Evolutionary conservation across 2,797 vertebrate species (phyloP), one percentile per base, ranked within the genome.

Genomic region (Pampus argenteus): DNA sequence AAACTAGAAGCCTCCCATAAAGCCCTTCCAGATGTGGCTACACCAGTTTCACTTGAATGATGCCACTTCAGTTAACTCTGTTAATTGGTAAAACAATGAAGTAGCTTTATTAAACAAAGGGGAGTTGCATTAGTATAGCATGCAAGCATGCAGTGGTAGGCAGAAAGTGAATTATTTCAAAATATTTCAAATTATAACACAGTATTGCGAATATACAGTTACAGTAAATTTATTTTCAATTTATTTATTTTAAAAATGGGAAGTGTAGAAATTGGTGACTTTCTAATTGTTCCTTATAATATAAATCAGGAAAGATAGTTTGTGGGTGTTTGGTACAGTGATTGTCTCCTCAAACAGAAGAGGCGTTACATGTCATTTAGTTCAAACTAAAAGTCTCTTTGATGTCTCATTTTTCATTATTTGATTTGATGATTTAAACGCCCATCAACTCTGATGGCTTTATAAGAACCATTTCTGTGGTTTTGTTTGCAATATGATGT

Each of bases 21-120:
- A 94, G 74, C 61, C 84, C 83, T 93, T 91, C 91, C 93, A 95
- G 93, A 94, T 95, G 93, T 91, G 81, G 55, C 47, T 40, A 80
- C 83, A 85, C 89, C 79, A 65, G 57, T 85, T 82, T 73, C 28
- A 58, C 26, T 67, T 65, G 58, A 82, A 62, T 45, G 49, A 83
- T 23, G 60, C 45, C 66, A 49, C 61, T 52, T 5, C 10, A 28
- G 9, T 14, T 8, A 28, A 78, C 36, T 47, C 26, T 56, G 26
- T 38, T 34, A 38, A n/a, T n/a, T n/a, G n/a, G n/a, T n/a, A n/a
- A n/a, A n/a, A n/a, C n/a, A n/a, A n/a, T n/a, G n/a, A n/a, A n/a
- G n/a, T n/a, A n/a, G n/a, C n/a, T n/a, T n/a, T n/a, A n/a, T n/a
- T n/a, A 17, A 72, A 4, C 4, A 67, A 26, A 55, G 9, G n/a